Evolutionary conservation across 2,888 invertebrate species (phyloP), one percentile per base, ranked within the genome.

Genomic region (Ichneumoninae sp.): DNA sequence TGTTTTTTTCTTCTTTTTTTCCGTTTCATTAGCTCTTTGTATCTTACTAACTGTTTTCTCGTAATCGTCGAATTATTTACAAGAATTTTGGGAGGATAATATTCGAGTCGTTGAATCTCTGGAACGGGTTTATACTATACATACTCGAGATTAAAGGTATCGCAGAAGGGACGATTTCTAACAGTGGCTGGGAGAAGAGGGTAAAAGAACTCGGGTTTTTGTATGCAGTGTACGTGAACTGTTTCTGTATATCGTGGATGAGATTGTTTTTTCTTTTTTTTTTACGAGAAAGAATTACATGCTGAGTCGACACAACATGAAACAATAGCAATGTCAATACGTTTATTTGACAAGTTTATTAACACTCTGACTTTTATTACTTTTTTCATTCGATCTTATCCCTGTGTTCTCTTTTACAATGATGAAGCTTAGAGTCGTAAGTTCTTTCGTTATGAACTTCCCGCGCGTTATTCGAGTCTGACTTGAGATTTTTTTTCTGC

Each of bases 21-120:
- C 8, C 60, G 57, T 75, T 40, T 66, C 66, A 54, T 83, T 65
- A 78, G 52, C 50, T 69, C 69, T 36, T 69, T 47, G 54, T 80
- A 40, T 57, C 33, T 63, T 69, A 33, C 76, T 79, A 50, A 69
- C 66, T 68, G 47, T 78, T 65, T 75, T 77, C 77, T 86, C 79
- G 83, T 81, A 87, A 88, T 84, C 85, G 87, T 90, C 88, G 87
- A 89, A 89, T 89, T 92, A 92, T 91, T 89, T 92, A 92, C 92
- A 92, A 90, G 89, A 89, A 88, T 87, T 86, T 77, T 89, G 85
- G 85, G 66, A 87, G 87, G 88, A 88, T 84, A 73, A 57, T 57
- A 57, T 57, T 86, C 87, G 74, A 87, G 86, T 88, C 75, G 86
- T 77, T 81, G 76, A 86, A 85, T 85, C 70, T 78, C 81, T 71